Conservation (phyloP, 2,797 vertebrate species). For the Anabas testudineus region DNA sequence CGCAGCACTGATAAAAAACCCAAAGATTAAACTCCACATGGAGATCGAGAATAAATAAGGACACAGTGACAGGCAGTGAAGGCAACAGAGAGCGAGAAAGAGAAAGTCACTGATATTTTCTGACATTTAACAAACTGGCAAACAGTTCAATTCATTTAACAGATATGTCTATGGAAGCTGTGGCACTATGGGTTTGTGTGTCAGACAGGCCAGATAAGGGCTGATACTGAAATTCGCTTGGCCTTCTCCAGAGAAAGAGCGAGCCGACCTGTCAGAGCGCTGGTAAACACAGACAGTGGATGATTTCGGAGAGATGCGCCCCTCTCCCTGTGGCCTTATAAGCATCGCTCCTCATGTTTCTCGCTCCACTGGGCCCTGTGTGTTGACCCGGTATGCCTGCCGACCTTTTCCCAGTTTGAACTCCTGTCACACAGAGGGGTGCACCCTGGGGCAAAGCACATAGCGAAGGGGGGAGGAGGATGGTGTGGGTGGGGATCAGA, state of each 20-base stretch:
- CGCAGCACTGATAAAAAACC: background rate
- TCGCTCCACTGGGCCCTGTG: constrained; percentile 53
- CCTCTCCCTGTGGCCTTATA: constrained; percentile 47
- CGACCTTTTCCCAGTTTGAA: constrained; percentile 73
- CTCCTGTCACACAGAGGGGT: constrained; percentile 41
- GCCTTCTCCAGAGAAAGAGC: constrained; percentile 60
- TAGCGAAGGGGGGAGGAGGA: constrained; percentile 4
- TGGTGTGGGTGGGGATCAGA: background rate
- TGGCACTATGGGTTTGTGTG: constrained; percentile 32
- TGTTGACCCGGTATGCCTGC: constrained; percentile 39
- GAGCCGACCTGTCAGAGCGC: constrained; percentile 53
- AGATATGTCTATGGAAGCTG: constrained; percentile 45
- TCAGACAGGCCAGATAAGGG: constrained; percentile 63
- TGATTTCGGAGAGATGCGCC: constrained; percentile 48
- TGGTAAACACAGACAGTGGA: constrained; percentile 64
- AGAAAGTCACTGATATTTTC: constrained; percentile 67
- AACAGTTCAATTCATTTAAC: constrained; percentile 61
- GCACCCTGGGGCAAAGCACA: constrained; percentile 37
- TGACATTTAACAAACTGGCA: constrained; percentile 75
- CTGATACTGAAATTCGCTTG: constrained; percentile 46
- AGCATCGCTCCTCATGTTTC: constrained; percentile 47
- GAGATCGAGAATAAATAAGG: constrained; percentile 3
- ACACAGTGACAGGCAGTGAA: background rate
- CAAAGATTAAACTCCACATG: constrained; percentile 9
- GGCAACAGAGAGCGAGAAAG: background rate